Evolutionary conservation across 2,888 invertebrate genomes (phyloP).

Genomic region (Ischnus inquisitorius): DNA sequence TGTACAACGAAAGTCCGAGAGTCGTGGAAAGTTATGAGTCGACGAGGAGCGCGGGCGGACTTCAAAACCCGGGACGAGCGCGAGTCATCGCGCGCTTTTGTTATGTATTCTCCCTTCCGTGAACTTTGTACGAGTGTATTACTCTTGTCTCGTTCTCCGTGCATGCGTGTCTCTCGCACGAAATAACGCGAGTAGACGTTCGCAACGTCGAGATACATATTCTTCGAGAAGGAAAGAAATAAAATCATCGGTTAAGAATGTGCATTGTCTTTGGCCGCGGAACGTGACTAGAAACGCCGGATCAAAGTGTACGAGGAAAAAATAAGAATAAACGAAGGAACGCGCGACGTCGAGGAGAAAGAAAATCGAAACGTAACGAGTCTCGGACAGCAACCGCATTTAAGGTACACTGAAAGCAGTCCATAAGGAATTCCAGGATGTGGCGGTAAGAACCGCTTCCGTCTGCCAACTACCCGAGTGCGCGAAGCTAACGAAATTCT

Average conservation of each 20-base stretch:
- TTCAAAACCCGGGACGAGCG: slow-evolving; percentile 61
- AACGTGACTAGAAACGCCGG: background rate
- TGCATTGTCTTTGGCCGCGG: slow-evolving; percentile 5
- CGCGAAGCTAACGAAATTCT: slow-evolving; percentile 1
- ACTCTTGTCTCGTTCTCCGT: slow-evolving; percentile 36
- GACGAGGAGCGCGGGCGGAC: slow-evolving; percentile 58
- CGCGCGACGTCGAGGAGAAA: slow-evolving; percentile 5
- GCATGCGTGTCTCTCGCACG: slow-evolving; percentile 21
- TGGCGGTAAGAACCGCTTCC: slow-evolving; percentile 53
- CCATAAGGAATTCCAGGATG: slow-evolving; percentile 32
- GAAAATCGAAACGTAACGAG: background rate
- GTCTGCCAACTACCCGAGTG: slow-evolving; percentile 10
- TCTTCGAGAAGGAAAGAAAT: slow-evolving; percentile 13
- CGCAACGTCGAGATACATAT: slow-evolving; percentile 14
- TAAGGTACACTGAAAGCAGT: background rate
- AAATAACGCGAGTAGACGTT: slow-evolving; percentile 25
- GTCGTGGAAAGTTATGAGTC: slow-evolving; percentile 59
- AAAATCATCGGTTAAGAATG: slow-evolving; percentile 33
- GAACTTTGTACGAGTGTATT: slow-evolving; percentile 54
- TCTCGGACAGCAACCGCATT: background rate
- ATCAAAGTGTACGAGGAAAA: background rate
- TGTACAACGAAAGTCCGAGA: slow-evolving; percentile 42
- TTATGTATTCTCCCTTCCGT: slow-evolving; percentile 46
- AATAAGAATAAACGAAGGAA: background rate
- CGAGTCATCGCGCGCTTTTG: slow-evolving; percentile 46